These are phyloP conservation scores for Oriolus oriolus DNA, from an alignment of 2,113 vertebrate species.

Conservation along the genomic window DNA sequence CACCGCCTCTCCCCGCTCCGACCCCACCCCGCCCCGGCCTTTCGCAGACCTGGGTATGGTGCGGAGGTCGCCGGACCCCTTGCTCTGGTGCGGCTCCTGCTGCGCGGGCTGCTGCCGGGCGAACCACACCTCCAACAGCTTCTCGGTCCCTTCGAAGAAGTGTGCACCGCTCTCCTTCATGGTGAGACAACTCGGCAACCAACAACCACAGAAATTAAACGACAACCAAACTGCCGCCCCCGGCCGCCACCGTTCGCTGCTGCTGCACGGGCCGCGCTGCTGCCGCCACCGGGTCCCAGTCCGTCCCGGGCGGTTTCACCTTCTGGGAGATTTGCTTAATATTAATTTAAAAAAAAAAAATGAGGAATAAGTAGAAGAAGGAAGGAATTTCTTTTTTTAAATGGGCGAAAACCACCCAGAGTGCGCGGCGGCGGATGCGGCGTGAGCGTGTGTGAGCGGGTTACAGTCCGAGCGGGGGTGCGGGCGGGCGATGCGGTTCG, in stretches of 20 bases:
- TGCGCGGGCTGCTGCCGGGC: constrained; percentile 86
- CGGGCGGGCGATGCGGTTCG: constrained; percentile 71
- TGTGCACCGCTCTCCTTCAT: constrained; percentile 96
- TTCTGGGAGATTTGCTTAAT: constrained; percentile 30
- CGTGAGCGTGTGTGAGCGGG: constrained; percentile 35
- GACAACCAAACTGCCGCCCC: constrained; percentile 73
- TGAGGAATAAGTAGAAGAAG: neutral
- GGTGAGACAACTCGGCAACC: constrained; percentile 89
- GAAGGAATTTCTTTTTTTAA: neutral
- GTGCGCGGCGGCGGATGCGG: constrained; percentile 37
- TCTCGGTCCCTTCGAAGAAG: constrained; percentile 99
- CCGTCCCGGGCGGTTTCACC: constrained; percentile 46
- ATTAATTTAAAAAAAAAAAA: constrained; percentile 20
- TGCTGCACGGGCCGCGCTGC: constrained; percentile 49
- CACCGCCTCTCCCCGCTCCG: neutral
- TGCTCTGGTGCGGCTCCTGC: constrained; percentile 85
- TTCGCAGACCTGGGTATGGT: constrained; percentile 90
- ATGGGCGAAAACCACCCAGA: constrained; percentile 63
- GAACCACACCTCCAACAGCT: constrained; percentile 99
- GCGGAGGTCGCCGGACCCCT: constrained; percentile 94
- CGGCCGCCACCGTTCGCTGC: constrained; percentile 63
- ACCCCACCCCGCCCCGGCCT: neutral
- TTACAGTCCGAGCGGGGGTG: constrained; percentile 55
- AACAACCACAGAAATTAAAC: constrained; percentile 84
- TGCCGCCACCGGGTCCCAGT: constrained; percentile 32